Evolutionary conservation across 2,797 vertebrate species (phyloP).

Genomic region (Falco novaeseelandiae): DNA sequence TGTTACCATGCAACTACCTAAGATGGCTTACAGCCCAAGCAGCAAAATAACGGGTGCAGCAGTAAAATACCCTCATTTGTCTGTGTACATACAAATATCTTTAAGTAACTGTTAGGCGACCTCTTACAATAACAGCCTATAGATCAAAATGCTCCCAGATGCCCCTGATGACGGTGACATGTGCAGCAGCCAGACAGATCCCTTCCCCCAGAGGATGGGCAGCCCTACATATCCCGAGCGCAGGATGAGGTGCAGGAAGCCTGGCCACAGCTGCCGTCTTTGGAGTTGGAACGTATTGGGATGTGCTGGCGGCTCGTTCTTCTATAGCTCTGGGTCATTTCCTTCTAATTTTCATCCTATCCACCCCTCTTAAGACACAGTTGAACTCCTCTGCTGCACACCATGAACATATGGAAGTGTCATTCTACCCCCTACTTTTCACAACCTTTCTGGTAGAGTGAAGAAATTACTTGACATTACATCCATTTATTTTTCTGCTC

Average conservation of each 20-base stretch:
- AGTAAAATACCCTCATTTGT: neutral
- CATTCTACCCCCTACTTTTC: neutral
- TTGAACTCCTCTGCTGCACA: neutral
- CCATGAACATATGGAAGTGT: neutral
- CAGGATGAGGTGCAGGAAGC: accelerated
- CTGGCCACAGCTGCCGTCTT: neutral
- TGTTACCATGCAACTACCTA: neutral
- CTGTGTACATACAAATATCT: neutral
- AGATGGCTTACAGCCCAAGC: neutral
- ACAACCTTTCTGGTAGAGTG: neutral
- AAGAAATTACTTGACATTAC: neutral
- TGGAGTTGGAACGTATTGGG: accelerated
- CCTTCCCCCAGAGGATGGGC: neutral
- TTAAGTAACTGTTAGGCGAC: neutral
- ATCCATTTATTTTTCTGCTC: neutral
- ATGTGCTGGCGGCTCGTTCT: neutral
- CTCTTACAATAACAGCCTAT: neutral
- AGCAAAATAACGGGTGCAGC: neutral
- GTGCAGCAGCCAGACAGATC: neutral
- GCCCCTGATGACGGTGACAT: neutral
- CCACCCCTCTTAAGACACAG: neutral
- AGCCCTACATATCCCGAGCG: accelerated
- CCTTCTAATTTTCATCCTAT: neutral
- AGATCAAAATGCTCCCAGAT: neutral
- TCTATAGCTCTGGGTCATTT: neutral